Percentiles rank a stretch among this genome's conserved stretches.
Evolutionary conservation across 1,140 invertebrate species (phyloP).

Genomic region (Aphaenogaster floridana): DNA sequence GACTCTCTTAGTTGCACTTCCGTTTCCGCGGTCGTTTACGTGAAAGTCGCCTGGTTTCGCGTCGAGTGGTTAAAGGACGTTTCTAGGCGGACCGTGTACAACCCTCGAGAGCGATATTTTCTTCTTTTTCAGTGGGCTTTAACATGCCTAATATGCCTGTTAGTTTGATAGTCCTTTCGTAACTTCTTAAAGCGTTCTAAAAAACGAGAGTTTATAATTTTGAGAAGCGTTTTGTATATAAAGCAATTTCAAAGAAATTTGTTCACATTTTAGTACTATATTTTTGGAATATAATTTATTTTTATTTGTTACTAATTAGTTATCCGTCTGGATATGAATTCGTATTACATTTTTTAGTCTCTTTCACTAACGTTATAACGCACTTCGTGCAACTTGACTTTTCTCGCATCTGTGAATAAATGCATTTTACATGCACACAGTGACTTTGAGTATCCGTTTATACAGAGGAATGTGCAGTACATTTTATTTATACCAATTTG

Average conservation of each 20-base stretch:
- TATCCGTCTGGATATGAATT: neutral
- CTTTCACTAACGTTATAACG: neutral
- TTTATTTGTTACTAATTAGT: neutral
- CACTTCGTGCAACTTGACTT: neutral
- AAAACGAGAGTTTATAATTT: constrained; percentile 1
- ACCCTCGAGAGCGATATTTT: constrained; percentile 30
- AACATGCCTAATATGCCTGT: constrained; percentile 37
- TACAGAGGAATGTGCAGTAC: neutral
- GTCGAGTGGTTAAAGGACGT: constrained; percentile 50
- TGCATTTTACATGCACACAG: neutral
- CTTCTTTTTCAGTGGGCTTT: constrained; percentile 7
- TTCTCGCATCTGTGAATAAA: neutral
- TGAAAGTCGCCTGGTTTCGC: constrained; percentile 33
- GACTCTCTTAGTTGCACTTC: constrained; percentile 18
- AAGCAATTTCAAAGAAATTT: neutral
- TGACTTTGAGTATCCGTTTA: constrained; percentile 9
- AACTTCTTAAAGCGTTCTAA: neutral
- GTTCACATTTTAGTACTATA: neutral
- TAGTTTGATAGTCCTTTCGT: constrained; percentile 23
- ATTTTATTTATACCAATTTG: constrained; percentile 56
- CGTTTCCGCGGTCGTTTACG: constrained; percentile 36
- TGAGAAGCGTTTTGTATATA: neutral
- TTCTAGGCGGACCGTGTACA: constrained; percentile 7
- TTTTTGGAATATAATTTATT: neutral
- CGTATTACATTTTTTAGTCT: neutral